Percentiles rank a stretch among this genome's conserved stretches.
Evolutionary conservation across 64 coral and sea anemone species (phyloP).

Genomic region (Hydrozoanthus tunicans): DNA sequence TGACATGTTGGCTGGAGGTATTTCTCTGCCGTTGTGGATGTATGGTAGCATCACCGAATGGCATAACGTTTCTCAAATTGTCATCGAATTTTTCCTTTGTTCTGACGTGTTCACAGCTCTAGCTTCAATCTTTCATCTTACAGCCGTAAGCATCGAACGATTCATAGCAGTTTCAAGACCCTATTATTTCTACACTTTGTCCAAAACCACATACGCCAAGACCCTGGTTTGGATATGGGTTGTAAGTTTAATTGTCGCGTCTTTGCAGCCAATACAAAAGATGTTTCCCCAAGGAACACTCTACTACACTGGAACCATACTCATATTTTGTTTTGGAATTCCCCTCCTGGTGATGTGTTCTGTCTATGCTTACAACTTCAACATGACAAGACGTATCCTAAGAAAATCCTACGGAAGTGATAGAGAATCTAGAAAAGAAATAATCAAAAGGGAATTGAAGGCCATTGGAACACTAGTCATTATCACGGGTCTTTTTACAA

Average conservation of each 20-base stretch:
- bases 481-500: constrained; percentile 37
- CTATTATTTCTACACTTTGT: constrained; percentile 36
- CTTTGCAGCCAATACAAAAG: constrained; percentile 14
- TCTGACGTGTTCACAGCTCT: constrained; percentile 37
- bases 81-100: constrained; percentile 13
- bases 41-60: constrained; percentile 5
- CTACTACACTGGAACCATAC: constrained; percentile 33
- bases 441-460: constrained; percentile 30
- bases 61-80: not conserved
- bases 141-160: constrained; percentile 40
- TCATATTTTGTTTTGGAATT: not conserved
- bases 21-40: constrained; percentile 43
- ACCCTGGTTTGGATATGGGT: not conserved
- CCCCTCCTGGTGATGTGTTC: constrained; percentile 10
- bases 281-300: not conserved
- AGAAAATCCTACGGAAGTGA: constrained; percentile 30
- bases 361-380: constrained; percentile 22
- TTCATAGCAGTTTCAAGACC: constrained; percentile 46
- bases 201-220: constrained; percentile 14
- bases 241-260: constrained; percentile 14
- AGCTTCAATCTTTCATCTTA: constrained; percentile 52
- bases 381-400: constrained; percentile 44
- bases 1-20: constrained; percentile 10
- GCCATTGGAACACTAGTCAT: constrained; percentile 39
- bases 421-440: constrained; percentile 35